Base-by-base conservation (phyloP, 2,797 vertebrate species). In the Dromococcyx pavoninus region DNA sequence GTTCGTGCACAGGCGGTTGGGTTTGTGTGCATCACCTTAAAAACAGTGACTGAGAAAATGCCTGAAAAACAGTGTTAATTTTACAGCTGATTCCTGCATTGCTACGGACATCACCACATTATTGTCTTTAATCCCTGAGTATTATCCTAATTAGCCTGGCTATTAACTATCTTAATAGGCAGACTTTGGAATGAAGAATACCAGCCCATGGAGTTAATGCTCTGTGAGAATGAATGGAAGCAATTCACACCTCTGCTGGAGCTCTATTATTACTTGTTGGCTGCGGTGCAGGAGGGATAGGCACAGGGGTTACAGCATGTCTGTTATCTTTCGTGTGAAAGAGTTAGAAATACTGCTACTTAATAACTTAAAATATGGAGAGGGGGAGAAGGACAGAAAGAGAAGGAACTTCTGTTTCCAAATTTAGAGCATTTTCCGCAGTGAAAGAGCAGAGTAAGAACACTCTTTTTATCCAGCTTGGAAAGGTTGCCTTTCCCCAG, bases 231-330 rank as follows among this genome's bases (percentile, higher is more conserved):
- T 92, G 96, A 96, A 91, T 94, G 93, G 94, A 87, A 95, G 95
- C 91, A 98, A 96, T 97, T 98, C 95, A 88, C 96, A 96, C 94
- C 97, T 98, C 97, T 95, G 94, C 93, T 93, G 83, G 90, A 70
- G 84, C 86, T 94, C 85, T 94, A 21, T 94, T 88, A 93, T 62
- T 97, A 91, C 91, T 70, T 88, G 95, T 95, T 96, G 92, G 94
- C 96, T 95, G 92, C 1, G 2, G 81, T 77, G 91, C 93, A 66
- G 90, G 56, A 94, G 70, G 94, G 95, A 88, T 84, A 74, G 69
- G 62, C 41, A 27, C 41, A 22, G 41, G 83, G 69, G 91, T 95
- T 96, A 80, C 86, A 93, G 86, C 93, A 67, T 24, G 17, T 43
- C 81, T 87, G 81, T 53, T 77, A 32, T 56, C 91, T 95, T 95